These are phyloP conservation scores for Danio aesculapii DNA, from an alignment of 2,797 vertebrate genomes.

Conservation along the genomic window DNA sequence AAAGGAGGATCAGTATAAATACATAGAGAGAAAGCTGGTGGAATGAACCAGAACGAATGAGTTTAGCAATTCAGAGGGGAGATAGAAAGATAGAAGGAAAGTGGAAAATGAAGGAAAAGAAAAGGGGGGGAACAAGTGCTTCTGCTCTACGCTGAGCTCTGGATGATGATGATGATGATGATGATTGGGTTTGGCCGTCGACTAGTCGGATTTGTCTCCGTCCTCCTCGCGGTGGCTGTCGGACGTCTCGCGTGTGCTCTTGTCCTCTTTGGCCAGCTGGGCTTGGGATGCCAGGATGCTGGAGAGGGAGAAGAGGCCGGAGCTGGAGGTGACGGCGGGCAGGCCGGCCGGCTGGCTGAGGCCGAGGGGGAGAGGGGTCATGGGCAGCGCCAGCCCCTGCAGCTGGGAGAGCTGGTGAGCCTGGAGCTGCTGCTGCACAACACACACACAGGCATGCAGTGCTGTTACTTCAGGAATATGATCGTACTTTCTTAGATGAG, in stretches of 20 bases:
- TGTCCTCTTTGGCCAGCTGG: slow-evolving; percentile 97
- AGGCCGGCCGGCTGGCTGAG: slow-evolving; percentile 89
- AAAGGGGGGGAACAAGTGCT: slow-evolving; percentile 40
- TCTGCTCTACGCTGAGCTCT: slow-evolving; percentile 43
- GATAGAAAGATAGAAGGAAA: slow-evolving; percentile 61
- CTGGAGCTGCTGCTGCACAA: slow-evolving; percentile 97
- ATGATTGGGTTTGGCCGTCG: slow-evolving; percentile 43
- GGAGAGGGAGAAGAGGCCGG: slow-evolving; percentile 93
- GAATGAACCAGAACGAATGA: slow-evolving; percentile 52
- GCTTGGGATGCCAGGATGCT: slow-evolving; percentile 94
- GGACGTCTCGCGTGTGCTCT: slow-evolving; percentile 91
- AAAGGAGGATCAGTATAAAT: slow-evolving; percentile 49
- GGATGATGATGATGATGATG: slow-evolving; percentile 13
- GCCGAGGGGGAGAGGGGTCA: slow-evolving; percentile 93
- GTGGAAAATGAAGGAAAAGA: slow-evolving; percentile 54
- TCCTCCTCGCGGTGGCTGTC: slow-evolving; percentile 93
- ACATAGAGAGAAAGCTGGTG: slow-evolving; percentile 50
- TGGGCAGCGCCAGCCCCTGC: slow-evolving; percentile 94
- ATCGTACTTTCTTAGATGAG: not conserved
- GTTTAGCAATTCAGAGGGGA: slow-evolving; percentile 51
- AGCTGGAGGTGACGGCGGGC: slow-evolving; percentile 91
- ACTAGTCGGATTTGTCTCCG: slow-evolving; percentile 95
- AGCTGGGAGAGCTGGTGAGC: slow-evolving; percentile 99
- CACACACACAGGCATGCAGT: slow-evolving; percentile 68
- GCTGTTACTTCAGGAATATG: slow-evolving; percentile 51